Conservation (phyloP, 1,140 invertebrate species). For the Thaumetopoea pityocampa region DNA sequence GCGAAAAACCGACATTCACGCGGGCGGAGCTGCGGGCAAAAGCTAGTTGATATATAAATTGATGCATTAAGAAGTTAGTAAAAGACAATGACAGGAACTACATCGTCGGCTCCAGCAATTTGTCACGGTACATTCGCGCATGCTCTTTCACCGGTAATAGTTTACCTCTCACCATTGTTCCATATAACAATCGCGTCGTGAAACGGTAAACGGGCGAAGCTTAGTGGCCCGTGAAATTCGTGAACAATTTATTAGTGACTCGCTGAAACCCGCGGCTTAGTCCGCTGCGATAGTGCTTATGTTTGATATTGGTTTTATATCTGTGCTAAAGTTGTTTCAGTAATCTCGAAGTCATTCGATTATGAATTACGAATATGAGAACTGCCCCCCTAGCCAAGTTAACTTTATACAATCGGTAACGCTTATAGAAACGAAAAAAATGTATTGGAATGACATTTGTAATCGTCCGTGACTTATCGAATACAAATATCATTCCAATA, state of each 20-base stretch:
- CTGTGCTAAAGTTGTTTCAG: no score
- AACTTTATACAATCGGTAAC: no score
- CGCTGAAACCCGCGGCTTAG: no score
- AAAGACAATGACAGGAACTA: slow-evolving; percentile 58
- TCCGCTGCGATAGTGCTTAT: no score
- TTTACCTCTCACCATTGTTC: slow-evolving; percentile 35
- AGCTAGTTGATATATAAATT: slow-evolving; percentile 37
- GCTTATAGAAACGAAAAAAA: no score
- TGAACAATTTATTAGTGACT: slow-evolving; percentile 18
- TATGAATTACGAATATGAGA: no score
- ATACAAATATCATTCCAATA: no score
- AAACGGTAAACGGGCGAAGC: slow-evolving; percentile 23
- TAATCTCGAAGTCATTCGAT: no score
- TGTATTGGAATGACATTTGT: no score
- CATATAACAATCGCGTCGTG: slow-evolving; percentile 24
- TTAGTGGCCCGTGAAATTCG: slow-evolving; percentile 21
- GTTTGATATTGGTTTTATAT: no score
- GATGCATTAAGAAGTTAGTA: slow-evolving; percentile 26
- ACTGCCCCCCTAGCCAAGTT: no score
- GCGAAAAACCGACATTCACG: slow-evolving; percentile 22
- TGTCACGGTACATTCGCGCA: slow-evolving; percentile 38
- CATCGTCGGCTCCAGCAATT: slow-evolving; percentile 34
- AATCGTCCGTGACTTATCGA: no score
- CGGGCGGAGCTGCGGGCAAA: slow-evolving; percentile 31
- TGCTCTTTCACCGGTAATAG: slow-evolving; percentile 27